Base-by-base conservation (phyloP, 2,888 invertebrate species). In the Pollenia angustigena region DNA sequence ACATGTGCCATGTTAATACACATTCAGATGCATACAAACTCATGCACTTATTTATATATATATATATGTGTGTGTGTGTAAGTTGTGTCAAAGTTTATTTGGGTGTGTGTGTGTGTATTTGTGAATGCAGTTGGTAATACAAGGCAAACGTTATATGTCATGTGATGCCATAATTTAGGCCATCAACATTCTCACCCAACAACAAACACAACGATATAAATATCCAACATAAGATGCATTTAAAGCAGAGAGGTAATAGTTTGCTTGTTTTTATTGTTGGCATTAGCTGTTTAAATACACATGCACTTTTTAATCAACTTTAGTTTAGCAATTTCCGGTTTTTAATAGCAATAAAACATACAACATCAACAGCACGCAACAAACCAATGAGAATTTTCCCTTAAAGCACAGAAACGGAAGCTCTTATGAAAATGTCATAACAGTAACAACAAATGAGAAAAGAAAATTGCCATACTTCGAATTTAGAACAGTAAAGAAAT, bases 121-220 rank as follows among this genome's bases (percentile, higher is more conserved):
- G 64, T 56, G 50, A 69, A 71, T 81, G 84, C 83, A 87, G 72
- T 84, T 81, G 84, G 71, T 78, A 86, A 76, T 83, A 81, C 85
- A 81, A 87, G 72, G 81, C 78, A 81, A 79, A 76, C 50, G 64
- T 81, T 79, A 74, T 85, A 87, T 87, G 85, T 85, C 87, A 87
- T 87, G 87, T 87, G 87, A 87, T 87, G 87, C 85, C 87, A 87
- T 87, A 87, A 87, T 87, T 84, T 87, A 87, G 87, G 87, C 87
- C 87, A 87, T 74, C 84, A 85, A 68, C 87, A 84, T 72, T 81
- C 74, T 78, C 79, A 79, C 40, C 66, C 81, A 85, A 68, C 56
- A 62, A 23, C 83, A 74, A 66, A 40, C 48, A 60, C 44, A 71
- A 66, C 52, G 80, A 64, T 69, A 80, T 10, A 44, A 40, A 64